phyloP scores from a whole-genome alignment of 1,140 invertebrate genomes.

The Zaprionus kolodkinae region DNA sequence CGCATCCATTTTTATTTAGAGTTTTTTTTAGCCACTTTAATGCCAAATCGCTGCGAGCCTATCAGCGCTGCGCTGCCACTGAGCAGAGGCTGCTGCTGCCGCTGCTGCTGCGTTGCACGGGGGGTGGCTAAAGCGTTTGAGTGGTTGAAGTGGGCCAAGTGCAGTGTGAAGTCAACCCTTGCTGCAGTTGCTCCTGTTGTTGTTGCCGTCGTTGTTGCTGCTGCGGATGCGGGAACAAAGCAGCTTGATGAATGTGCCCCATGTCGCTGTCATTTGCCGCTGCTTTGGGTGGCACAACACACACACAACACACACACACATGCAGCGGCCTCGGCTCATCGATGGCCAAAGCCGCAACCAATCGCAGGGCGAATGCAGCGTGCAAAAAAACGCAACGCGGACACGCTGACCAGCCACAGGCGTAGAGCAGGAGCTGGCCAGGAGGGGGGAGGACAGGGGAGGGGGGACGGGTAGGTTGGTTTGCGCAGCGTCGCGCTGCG shows the following conservation, averaged over 20 bases:
- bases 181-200: slow-evolving; percentile 15
- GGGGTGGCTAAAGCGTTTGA: slow-evolving; percentile 21
- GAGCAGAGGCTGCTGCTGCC: slow-evolving; percentile 1
- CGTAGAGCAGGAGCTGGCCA: neutral
- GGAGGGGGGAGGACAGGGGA: neutral
- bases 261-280: slow-evolving; percentile 18
- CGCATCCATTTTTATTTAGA: slow-evolving; percentile 31
- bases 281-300: slow-evolving; percentile 28
- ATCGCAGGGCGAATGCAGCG: slow-evolving; percentile 74
- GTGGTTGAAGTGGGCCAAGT: slow-evolving; percentile 1
- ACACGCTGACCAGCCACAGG: slow-evolving; percentile 67
- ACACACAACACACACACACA: slow-evolving; percentile 8
- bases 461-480: neutral
- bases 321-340: slow-evolving; percentile 44
- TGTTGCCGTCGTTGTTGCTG: slow-evolving; percentile 20
- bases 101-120: slow-evolving; percentile 2
- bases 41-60: slow-evolving; percentile 20
- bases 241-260: slow-evolving; percentile 50
- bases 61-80: slow-evolving; percentile 19
- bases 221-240: slow-evolving; percentile 42
- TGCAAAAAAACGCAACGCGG: slow-evolving; percentile 75
- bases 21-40: slow-evolving; percentile 15
- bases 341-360: slow-evolving; percentile 68
- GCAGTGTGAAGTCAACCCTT: slow-evolving; percentile 44
- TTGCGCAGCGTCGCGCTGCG: slow-evolving; percentile 44